Conservation (phyloP, 35 echinoderm and acorn worm genomes). For the Heliocidaris erythrogramma region DNA sequence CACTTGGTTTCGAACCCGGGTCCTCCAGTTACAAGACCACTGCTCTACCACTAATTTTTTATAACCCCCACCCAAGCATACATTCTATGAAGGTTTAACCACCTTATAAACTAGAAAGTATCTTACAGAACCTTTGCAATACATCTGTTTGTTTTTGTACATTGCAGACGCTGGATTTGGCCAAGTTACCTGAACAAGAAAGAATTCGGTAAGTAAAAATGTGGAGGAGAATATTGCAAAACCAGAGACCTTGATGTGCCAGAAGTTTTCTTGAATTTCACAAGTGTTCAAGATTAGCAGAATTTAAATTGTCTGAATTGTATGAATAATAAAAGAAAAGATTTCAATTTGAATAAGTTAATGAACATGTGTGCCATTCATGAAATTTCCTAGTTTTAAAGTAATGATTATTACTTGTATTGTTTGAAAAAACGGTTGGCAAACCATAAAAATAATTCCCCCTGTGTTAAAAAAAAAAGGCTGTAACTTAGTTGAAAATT, state of each 20-base stretch:
- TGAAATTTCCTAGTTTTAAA: no score
- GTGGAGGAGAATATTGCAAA: background rate
- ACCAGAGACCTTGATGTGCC: background rate
- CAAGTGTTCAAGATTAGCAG: background rate
- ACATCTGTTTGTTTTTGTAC: background rate
- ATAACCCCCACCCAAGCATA: no score
- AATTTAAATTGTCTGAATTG: background rate
- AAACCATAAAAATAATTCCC: no score
- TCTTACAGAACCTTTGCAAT: background rate
- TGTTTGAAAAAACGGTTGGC: no score
- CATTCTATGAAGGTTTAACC: no score
- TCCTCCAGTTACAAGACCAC: no score
- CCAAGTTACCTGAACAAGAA: constrained; percentile 90
- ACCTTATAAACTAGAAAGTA: no score
- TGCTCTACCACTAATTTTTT: no score
- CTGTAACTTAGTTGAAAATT: background rate
- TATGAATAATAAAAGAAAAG: background rate
- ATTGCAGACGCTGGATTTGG: constrained; percentile 81
- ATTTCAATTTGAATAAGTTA: background rate
- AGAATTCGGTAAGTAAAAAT: constrained; percentile 72
- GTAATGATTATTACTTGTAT: no score
- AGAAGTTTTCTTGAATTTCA: background rate
- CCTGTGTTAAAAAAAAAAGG: background rate
- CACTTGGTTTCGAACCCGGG: no score
- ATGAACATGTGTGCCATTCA: no score